Evolutionary conservation across 2,797 vertebrate species (phyloP).

Genomic region (Alauda arvensis): DNA sequence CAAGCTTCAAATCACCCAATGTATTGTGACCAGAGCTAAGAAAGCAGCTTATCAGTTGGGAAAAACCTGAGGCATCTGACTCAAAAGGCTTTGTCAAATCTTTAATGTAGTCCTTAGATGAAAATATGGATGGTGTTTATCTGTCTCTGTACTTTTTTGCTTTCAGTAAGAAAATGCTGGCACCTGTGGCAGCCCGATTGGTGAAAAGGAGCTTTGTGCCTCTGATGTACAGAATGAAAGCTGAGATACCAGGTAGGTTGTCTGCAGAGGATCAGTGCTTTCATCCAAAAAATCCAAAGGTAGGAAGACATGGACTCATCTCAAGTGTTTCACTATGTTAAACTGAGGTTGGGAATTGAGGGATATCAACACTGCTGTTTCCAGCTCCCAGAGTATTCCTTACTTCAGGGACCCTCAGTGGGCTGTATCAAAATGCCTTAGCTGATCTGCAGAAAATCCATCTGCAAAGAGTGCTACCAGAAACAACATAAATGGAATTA

Average conservation of each 20-base stretch:
- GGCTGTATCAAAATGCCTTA: neutral
- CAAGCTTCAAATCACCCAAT: neutral
- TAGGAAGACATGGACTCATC: neutral
- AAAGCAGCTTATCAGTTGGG: conserved; percentile 7
- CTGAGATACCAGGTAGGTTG: neutral
- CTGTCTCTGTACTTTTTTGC: neutral
- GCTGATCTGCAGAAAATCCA: neutral
- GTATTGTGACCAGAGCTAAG: neutral
- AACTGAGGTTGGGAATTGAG: neutral
- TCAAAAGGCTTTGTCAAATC: neutral
- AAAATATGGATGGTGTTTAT: neutral
- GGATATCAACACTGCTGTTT: neutral
- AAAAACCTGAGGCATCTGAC: neutral
- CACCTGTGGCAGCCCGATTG: neutral
- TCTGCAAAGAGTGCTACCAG: neutral
- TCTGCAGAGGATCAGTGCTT: neutral
- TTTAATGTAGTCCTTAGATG: neutral
- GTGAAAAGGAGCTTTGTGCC: neutral
- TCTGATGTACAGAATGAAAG: neutral
- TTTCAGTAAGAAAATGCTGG: neutral
- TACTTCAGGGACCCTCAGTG: neutral
- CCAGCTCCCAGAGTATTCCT: neutral
- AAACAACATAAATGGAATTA: neutral
- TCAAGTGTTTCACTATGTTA: neutral
- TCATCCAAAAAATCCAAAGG: neutral